phyloP scores from a whole-genome alignment of 2,888 invertebrate species.

The Campaea margaritaria region DNA sequence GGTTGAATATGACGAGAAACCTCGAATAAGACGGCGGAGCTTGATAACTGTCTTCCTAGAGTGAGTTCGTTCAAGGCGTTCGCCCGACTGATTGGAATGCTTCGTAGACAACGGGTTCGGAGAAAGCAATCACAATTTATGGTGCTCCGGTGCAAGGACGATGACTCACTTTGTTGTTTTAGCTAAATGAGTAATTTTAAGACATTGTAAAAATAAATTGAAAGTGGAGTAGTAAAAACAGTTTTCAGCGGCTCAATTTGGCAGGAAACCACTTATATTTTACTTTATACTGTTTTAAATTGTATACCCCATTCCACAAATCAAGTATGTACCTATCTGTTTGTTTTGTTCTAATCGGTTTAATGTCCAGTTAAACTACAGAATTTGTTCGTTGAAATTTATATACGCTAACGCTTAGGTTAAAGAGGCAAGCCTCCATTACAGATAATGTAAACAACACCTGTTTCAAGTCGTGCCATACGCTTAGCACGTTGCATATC shows the following conservation, averaged over 20 bases:
- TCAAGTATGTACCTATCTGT: too few relatives aligned
- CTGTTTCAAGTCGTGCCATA: slow-evolving; percentile 1
- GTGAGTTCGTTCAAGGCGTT: slow-evolving; percentile 56
- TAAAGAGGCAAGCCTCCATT: neutral
- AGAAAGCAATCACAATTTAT: slow-evolving; percentile 71
- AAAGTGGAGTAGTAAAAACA: slow-evolving; percentile 17
- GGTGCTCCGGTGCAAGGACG: slow-evolving; percentile 49
- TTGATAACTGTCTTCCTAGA: slow-evolving; percentile 60
- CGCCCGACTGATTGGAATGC: slow-evolving; percentile 63
- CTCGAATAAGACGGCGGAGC: slow-evolving; percentile 52
- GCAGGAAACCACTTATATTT: neutral
- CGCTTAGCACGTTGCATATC: slow-evolving; percentile 15
- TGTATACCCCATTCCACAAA: neutral
- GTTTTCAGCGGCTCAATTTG: slow-evolving; percentile 12
- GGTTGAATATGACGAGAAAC: slow-evolving; percentile 51
- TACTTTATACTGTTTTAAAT: neutral
- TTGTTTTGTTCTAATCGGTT: too few relatives aligned
- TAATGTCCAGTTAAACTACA: too few relatives aligned
- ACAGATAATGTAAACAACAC: slow-evolving; percentile 2
- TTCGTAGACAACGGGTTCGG: slow-evolving; percentile 61
- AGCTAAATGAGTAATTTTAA: slow-evolving; percentile 36
- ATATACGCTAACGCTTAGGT: neutral
- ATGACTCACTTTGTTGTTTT: slow-evolving; percentile 42
- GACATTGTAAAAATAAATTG: slow-evolving; percentile 29
- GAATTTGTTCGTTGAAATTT: too few relatives aligned